Percentiles rank a stretch among this genome's conserved stretches.
Conservation (phyloP, 2,113 vertebrate genomes). For the Aspidoscelis tigris region DNA sequence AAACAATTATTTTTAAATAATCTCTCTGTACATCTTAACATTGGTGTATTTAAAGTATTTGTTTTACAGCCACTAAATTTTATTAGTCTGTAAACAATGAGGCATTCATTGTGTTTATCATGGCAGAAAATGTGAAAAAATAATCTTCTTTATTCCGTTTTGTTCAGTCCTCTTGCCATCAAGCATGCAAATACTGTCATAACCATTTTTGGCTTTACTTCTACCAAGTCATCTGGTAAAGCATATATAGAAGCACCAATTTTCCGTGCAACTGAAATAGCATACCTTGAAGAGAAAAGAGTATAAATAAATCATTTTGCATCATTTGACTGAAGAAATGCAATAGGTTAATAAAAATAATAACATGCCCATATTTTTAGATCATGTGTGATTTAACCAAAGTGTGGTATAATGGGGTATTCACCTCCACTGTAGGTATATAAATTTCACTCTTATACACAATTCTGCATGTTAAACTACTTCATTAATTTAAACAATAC, state of each 20-base stretch:
- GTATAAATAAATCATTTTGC: slow-evolving; percentile 36
- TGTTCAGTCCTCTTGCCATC: slow-evolving; percentile 92
- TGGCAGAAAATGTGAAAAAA: slow-evolving; percentile 66
- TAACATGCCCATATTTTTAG: not conserved
- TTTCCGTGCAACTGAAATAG: slow-evolving; percentile 94
- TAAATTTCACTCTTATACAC: not conserved
- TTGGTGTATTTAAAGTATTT: slow-evolving; percentile 66
- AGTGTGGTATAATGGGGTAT: not conserved
- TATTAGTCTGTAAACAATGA: slow-evolving; percentile 76
- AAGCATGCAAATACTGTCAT: slow-evolving; percentile 96
- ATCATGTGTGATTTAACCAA: not conserved
- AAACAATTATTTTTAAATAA: slow-evolving; percentile 63
- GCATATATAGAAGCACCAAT: slow-evolving; percentile 95
- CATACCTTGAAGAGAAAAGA: slow-evolving; percentile 83
- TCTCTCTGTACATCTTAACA: slow-evolving; percentile 55
- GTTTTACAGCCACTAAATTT: slow-evolving; percentile 62
- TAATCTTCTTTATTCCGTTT: slow-evolving; percentile 75
- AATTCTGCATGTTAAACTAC: too few species aligned
- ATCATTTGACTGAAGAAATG: not conserved
- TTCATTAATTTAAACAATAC: not conserved
- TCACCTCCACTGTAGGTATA: not conserved
- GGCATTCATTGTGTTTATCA: slow-evolving; percentile 67
- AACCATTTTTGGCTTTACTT: slow-evolving; percentile 99
- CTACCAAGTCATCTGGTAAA: slow-evolving; percentile 90
- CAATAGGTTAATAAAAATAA: not conserved